Base-by-base conservation (phyloP, 2,888 invertebrate species). In the Polymixis flavicincta region DNA sequence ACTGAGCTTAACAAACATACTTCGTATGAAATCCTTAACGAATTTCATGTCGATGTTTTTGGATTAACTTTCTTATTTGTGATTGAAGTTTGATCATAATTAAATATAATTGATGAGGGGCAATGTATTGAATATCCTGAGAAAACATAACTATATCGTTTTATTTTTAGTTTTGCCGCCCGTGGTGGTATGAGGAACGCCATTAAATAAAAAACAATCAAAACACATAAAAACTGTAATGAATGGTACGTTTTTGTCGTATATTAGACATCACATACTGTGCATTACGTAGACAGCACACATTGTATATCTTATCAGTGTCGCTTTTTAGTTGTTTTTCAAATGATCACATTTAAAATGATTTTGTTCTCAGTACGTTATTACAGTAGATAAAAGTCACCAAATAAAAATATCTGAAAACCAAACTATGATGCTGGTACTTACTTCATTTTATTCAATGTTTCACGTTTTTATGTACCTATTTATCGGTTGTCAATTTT, bases 131-230 rank as follows among this genome's bases (percentile, higher is more conserved):
- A 71, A 75, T 70, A 71, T 68, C 61, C 71, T 61, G 57, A 76
- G 65, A 79, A 85, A 75, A 83, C 82, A 81, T 85, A 87, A 88
- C 82, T 85, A 81, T 89, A 85, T 87, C 79, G 84, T 93, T 93
- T 92, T 92, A 92, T 94, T 95, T 95, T 94, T 95, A 95, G 95
- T 95, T 89, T 92, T 95, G 94, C 95, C 95, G 94, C 95, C 95
- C 77, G 93, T 95, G 93, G 94, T 95, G 91, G 93, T 95, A 87
- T 95, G 95, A 95, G 88, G 93, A 87, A 90, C 90, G 84, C 80
- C 90, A 89, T 87, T 87, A 87, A 85, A 84, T 89, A 85, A 83
- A 81, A 84, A 85, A 86, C 84, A 87, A 89, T 88, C 86, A 86
- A 89, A 88, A 87, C 74, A 88, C 82, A 87, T 87, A 88, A 87